These are phyloP conservation scores for Montipora sp. DNA, from an alignment of 64 coral and sea anemone species.

Conservation along the genomic window DNA sequence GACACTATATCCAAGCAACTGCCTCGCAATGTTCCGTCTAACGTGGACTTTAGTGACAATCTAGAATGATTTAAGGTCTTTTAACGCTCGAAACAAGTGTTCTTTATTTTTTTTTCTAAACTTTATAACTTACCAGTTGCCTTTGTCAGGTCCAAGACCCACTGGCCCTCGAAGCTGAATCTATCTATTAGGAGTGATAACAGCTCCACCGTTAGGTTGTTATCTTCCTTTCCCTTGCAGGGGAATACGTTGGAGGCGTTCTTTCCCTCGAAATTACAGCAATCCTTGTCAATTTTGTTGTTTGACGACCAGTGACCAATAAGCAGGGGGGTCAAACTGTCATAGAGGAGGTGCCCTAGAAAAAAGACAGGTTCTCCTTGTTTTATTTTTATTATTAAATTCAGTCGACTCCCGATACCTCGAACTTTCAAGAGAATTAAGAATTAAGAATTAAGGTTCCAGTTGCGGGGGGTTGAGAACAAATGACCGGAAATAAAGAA, in stretches of 20 bases:
- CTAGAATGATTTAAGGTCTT: too few species aligned
- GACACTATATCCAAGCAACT: too few species aligned
- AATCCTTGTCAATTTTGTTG: background rate
- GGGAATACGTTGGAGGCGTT: background rate
- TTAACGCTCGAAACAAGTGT: too few species aligned
- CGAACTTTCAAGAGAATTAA: too few species aligned
- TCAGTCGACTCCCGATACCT: too few species aligned
- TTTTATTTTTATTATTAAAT: too few species aligned
- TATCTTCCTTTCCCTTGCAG: background rate
- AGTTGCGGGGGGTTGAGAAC: too few species aligned
- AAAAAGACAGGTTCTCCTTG: background rate
- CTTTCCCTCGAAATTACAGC: background rate
- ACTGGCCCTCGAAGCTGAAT: conserved; percentile 34
- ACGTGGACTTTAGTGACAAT: too few species aligned
- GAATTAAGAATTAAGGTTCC: too few species aligned
- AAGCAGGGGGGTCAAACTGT: background rate
- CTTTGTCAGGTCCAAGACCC: conserved; percentile 22
- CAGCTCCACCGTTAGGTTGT: background rate
- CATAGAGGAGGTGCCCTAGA: background rate
- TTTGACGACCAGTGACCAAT: conserved; percentile 12
- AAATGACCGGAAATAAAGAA: too few species aligned
- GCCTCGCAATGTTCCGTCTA: too few species aligned
- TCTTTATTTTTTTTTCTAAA: too few species aligned
- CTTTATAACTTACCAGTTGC: conserved; percentile 4
- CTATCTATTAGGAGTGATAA: background rate